These are phyloP conservation scores for Strix aluco DNA, from an alignment of 2,113 vertebrate species.

Conservation along the genomic window DNA sequence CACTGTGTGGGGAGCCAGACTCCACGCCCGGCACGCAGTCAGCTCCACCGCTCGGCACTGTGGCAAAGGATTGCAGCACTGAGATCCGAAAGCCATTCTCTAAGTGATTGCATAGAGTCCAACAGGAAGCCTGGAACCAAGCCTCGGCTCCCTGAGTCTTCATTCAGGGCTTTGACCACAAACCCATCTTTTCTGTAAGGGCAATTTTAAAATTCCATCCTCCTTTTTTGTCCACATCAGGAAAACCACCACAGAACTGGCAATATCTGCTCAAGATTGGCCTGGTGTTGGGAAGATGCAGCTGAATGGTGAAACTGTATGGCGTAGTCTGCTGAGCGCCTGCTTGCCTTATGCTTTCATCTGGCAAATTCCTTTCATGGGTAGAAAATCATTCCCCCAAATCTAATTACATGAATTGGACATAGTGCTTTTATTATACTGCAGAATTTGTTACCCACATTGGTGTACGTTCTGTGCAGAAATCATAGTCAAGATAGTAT, in stretches of 20 bases:
- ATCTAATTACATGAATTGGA: background rate
- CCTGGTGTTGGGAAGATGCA: background rate
- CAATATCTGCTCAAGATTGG: background rate
- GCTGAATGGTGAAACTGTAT: background rate
- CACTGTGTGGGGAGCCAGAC: background rate
- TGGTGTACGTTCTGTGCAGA: background rate
- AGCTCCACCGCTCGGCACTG: background rate
- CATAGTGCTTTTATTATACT: background rate
- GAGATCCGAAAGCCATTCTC: background rate
- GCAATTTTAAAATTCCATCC: background rate
- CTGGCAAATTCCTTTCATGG: background rate
- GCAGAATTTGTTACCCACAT: background rate
- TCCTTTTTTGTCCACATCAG: background rate
- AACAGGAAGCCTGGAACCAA: background rate
- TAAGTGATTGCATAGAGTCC: background rate
- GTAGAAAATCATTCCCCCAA: background rate
- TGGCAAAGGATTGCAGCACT: background rate
- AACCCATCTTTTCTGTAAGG: background rate
- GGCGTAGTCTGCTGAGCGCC: background rate
- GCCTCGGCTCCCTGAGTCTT: background rate
- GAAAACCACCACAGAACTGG: background rate
- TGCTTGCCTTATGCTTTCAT: background rate
- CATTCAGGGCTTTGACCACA: background rate
- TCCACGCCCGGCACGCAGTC: accelerated
- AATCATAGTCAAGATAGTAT: background rate